phyloP scores from a whole-genome alignment of 2,797 vertebrate genomes.

The Setipinna tenuifilis region DNA sequence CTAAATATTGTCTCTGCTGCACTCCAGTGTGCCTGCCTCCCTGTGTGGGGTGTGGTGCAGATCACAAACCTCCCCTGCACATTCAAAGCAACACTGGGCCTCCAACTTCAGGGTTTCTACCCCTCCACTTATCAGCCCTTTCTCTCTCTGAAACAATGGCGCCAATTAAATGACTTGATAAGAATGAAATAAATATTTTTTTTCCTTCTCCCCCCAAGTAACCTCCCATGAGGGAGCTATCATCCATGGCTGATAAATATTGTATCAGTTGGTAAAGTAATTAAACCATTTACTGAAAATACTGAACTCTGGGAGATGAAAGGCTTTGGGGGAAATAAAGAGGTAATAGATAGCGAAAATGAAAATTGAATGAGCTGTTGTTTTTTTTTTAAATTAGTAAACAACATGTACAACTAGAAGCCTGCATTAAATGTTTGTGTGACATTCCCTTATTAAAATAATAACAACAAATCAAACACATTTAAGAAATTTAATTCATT shows the following conservation, averaged over 20 bases:
- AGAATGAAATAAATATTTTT: slow-evolving; percentile 72
- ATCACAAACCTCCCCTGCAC: slow-evolving; percentile 35
- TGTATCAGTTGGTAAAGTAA: slow-evolving; percentile 66
- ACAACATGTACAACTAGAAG: slow-evolving; percentile 11
- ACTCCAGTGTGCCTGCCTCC: slow-evolving; percentile 37
- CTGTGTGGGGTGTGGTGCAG: slow-evolving; percentile 12
- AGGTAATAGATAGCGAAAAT: slow-evolving; percentile 24
- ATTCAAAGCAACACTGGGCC: slow-evolving; percentile 47
- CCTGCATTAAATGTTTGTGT: background rate
- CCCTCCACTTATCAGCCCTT: background rate
- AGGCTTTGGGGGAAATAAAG: slow-evolving; percentile 42
- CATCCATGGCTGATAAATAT: slow-evolving; percentile 63
- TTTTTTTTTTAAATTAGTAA: background rate
- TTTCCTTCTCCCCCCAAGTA: slow-evolving; percentile 70
- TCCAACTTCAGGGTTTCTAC: slow-evolving; percentile 31
- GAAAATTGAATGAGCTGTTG: slow-evolving; percentile 20
- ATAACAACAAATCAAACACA: background rate
- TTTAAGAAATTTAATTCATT: background rate
- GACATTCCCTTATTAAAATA: background rate
- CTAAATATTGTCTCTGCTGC: slow-evolving; percentile 70
- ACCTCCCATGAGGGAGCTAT: slow-evolving; percentile 57
- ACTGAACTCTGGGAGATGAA: slow-evolving; percentile 66
- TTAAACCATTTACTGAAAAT: slow-evolving; percentile 61
- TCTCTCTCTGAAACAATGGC: slow-evolving; percentile 62
- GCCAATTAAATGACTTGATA: slow-evolving; percentile 74